Evolutionary conservation across 2,113 vertebrate species (phyloP), one percentile per base, ranked within the genome.

Genomic region (Aldabrachelys gigantea): DNA sequence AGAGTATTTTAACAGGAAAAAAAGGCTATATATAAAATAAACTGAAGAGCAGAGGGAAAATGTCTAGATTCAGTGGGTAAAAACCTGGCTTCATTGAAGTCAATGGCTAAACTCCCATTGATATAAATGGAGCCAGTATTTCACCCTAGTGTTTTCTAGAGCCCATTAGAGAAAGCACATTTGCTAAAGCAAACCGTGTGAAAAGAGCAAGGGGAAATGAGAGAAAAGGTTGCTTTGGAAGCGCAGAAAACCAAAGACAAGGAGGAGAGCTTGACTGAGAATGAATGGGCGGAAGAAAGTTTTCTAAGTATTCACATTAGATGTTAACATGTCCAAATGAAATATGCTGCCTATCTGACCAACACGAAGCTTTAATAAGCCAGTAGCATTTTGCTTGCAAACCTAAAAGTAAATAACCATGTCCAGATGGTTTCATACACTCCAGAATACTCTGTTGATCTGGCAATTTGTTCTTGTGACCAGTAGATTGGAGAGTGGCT

Each of bases 11-110:
- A 75, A 82, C 82, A 85, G 82, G 93, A 88, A 83, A 89, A 95
- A 83, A 89, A 95, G 82, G 54, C 69, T 95, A 95, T 95, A 91
- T 82, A 92, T 90, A 89, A 38, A 89, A 75, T 72, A 21, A 94
- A 9, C 31, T 16, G 38, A 97, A 85, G 49, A 89, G 12, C 22
- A 88, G 82, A 92, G 89, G 57, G 38, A 85, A 76, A 76, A n/a
- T 0, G 0, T 2, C 31, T 0, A 2, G n/a, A 41, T 85, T 91
- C 59, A 29, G 86, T 21, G 41, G 41, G 24, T 47, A 25, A 47
- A 78, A 78, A 27, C 75, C 10, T 76, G 38, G 41, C 75, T 14
- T 44, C 38, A 14, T 12, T 76, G 72, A 76, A 76, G 35, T 69
- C 31, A 31, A 75, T 41, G 38, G 41, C n/a, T 44, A 25, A 41